Evolutionary conservation across 2,113 vertebrate genomes (phyloP).

Genomic region (Indicator indicator): DNA sequence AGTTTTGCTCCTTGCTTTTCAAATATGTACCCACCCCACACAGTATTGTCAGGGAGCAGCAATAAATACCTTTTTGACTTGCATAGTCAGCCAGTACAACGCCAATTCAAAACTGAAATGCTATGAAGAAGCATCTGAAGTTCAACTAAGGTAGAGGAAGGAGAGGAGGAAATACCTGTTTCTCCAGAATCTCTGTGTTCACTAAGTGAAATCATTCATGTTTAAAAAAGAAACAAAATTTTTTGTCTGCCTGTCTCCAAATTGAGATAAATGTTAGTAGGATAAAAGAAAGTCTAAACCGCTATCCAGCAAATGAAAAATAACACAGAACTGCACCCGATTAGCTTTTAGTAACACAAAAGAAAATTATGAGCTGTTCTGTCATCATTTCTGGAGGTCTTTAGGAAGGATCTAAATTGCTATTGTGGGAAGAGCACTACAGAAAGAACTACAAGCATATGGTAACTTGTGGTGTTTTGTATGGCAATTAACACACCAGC

Average conservation of each 20-base stretch:
- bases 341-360: not conserved
- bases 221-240: not conserved
- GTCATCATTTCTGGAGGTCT: conserved; percentile 37
- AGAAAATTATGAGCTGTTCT: not conserved
- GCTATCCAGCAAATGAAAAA: not conserved
- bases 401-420: not conserved
- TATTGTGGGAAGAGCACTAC: not conserved
- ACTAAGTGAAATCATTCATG: rapidly evolving
- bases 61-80: not conserved
- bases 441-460: not conserved
- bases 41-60: not conserved
- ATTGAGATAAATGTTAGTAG: not conserved
- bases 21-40: not conserved
- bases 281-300: not conserved
- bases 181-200: not conserved
- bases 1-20: not conserved
- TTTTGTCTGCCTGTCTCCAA: not conserved
- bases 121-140: not conserved
- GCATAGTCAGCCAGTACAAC: not conserved
- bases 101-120: not conserved
- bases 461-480: not conserved
- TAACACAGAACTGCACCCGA: not conserved
- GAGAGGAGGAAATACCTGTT: not conserved
- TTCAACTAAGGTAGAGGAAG: not conserved
- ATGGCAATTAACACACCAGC: not conserved